Evolutionary conservation across 2,888 invertebrate species (phyloP), one percentile per base, ranked within the genome.

Genomic region (Cylindroiulus punctatus): DNA sequence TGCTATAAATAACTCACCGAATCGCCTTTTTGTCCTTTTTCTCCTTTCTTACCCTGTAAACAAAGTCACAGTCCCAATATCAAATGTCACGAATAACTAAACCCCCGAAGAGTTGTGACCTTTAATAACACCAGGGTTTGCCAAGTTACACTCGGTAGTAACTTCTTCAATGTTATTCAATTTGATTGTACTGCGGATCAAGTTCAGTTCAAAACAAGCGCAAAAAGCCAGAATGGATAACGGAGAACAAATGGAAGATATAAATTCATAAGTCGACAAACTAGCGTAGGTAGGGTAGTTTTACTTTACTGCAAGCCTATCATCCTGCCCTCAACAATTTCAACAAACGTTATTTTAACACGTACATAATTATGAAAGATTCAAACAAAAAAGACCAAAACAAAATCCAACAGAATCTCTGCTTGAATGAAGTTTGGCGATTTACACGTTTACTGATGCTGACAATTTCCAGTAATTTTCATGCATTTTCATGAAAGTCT

Each of bases 1-100:
- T 65, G 65, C 65, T 26, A 65, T 65, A 26, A 65, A 65, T n/a
- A 82, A 82, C 95, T 95, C 93, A 95, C 95, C 90, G 94, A 91
- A 91, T 95, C 95, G 90, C 97, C 97, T 91, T 95, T 95, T 90
- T 94, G 94, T 90, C 97, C 97, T 91, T 95, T 96, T 91, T 97
- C 96, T 88, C 97, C 97, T 91, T 96, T 95, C 88, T 96, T 95
- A 89, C 97, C 97, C 95, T 96, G 94, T 89, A 93, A 92, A 85
- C 40, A 84, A 52, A 84, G 84, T 30, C 44, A 84, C 84, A 84
- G 52, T 84, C 32, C 42, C 26, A 65, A 65, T 84, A 52, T 84
- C 84, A 84, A 42, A 83, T 42, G 42, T 65, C 65, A 65, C 22
- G 65, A 65, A 65, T 12, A 83, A 83, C 36, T 32, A 12, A 17